Base-by-base conservation (phyloP, 1,140 invertebrate genomes). In the Oncopodura yosiiana region DNA sequence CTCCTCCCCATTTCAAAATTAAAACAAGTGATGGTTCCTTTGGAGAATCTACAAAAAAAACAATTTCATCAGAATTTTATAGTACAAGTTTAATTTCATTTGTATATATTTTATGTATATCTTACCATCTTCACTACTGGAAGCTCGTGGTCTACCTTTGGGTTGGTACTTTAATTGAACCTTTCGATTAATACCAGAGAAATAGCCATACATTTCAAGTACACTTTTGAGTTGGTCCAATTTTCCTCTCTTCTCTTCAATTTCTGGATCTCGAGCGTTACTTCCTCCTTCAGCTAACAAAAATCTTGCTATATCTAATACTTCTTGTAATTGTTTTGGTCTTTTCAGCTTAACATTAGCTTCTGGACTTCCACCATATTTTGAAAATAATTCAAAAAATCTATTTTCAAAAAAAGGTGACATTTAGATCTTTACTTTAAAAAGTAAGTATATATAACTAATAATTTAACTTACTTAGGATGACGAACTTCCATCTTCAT, bases 401-500 rank as follows among this genome's bases (percentile, higher is more conserved):
- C 89, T 94, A 66, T 52, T 68, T 49, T 65, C 8, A 19, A 2
- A 50, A 45, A 45, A 1, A 37, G 16, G 19, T 23, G 3, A 29
- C 42, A 12, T 14, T 8, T 1, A 12, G 36, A 48, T 8, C 16
- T 5, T 36, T 6, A 48, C 45, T 8, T 26, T 5, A 45, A 45
- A 8, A 8, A 14, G 18, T 12, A 9, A 9, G 23, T 18, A 5
- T 21, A 44, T n/a, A n/a, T 34, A 34, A n/a, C 8, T 34, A 34
- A 34, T 9, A 34, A 9, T 34, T 34, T 34, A 39, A 50, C 19
- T 77, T 73, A 95, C 85, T 94, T 94, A 26, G 84, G 88, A 80
- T 99, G 92, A 53, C 93, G 80, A n/a, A 99, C 94, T 79, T 98
- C 94, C 65, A 99, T 93, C 74, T 99, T 99, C 94, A 99, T 99